phyloP scores from a whole-genome alignment of 2,797 vertebrate species.

The Onychomys leucogaster region DNA sequence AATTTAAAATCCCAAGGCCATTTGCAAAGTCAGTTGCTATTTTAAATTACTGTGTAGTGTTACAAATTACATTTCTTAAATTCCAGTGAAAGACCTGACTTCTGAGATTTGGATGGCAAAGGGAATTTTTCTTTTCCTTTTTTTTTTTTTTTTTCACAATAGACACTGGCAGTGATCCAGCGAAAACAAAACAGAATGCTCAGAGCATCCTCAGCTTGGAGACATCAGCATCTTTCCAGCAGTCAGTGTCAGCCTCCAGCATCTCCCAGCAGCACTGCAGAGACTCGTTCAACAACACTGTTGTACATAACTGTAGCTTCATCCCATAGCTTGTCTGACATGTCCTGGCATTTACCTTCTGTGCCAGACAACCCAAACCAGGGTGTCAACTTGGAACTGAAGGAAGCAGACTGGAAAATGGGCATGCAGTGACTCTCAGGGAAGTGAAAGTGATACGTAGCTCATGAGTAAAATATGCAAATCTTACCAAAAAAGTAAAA shows the following conservation, averaged over 20 bases:
- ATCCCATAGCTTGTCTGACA: slow-evolving; percentile 6
- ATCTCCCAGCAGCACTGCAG: slow-evolving; percentile 52
- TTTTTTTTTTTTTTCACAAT: not conserved
- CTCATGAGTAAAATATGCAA: slow-evolving; percentile 44
- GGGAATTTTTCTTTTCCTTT: not conserved
- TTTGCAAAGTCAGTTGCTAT: not conserved
- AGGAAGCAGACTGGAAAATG: slow-evolving; percentile 65
- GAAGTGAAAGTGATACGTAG: slow-evolving; percentile 56
- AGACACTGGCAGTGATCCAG: not conserved
- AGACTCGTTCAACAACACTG: slow-evolving; percentile 5
- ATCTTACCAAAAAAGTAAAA: slow-evolving; percentile 31
- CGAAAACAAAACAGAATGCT: slow-evolving; percentile 30
- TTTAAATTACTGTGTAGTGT: not conserved
- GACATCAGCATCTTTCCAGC: slow-evolving; percentile 14
- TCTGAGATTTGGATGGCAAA: not conserved
- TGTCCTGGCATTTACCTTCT: not conserved
- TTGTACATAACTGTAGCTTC: slow-evolving; percentile 27
- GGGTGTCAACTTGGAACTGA: slow-evolving; percentile 34
- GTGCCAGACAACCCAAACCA: not conserved
- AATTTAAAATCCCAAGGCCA: not conserved
- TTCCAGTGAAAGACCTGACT: not conserved
- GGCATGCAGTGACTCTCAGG: slow-evolving; percentile 47
- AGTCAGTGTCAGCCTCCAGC: slow-evolving; percentile 48
- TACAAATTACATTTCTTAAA: not conserved
- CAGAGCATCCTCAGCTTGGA: slow-evolving; percentile 27